phyloP scores from a whole-genome alignment of 1,140 invertebrate genomes.

The Aphis gossypii region DNA sequence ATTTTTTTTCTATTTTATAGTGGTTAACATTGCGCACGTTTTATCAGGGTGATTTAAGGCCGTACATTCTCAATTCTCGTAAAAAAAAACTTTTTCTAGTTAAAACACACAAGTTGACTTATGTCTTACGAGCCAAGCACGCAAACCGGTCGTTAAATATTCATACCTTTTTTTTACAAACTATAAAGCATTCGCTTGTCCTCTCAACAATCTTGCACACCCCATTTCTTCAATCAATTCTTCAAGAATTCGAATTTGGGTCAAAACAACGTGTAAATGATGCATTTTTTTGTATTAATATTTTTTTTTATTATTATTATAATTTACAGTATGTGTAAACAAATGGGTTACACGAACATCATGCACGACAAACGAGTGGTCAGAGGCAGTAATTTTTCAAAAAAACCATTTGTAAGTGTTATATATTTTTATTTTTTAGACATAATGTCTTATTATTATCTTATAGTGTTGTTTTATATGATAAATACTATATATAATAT shows the following conservation, averaged over 20 bases:
- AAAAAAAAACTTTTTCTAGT: constrained; percentile 27
- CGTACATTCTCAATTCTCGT: background rate
- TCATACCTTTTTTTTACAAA: constrained; percentile 22
- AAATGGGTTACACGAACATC: constrained; percentile 70
- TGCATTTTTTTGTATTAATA: background rate
- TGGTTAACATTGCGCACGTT: background rate
- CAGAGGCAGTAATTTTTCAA: constrained; percentile 78
- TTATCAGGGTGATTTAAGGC: constrained; percentile 1
- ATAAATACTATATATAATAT: constrained; percentile 19
- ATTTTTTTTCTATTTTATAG: background rate
- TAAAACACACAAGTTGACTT: background rate
- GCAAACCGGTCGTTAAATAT: constrained; percentile 49
- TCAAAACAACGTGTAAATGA: background rate
- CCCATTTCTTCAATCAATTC: constrained; percentile 16
- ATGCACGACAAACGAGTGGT: constrained; percentile 86
- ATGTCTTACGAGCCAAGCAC: background rate
- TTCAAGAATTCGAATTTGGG: background rate
- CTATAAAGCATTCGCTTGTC: constrained; percentile 36
- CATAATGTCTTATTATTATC: background rate
- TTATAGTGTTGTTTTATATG: background rate
- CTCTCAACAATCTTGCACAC: constrained; percentile 17
- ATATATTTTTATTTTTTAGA: constrained; percentile 67
- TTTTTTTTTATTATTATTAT: background rate
- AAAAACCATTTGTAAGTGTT: constrained; percentile 65
- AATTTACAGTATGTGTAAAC: constrained; percentile 43